Evolutionary conservation across 2,797 vertebrate species (phyloP).

Genomic region (Phalloptychus januarius): DNA sequence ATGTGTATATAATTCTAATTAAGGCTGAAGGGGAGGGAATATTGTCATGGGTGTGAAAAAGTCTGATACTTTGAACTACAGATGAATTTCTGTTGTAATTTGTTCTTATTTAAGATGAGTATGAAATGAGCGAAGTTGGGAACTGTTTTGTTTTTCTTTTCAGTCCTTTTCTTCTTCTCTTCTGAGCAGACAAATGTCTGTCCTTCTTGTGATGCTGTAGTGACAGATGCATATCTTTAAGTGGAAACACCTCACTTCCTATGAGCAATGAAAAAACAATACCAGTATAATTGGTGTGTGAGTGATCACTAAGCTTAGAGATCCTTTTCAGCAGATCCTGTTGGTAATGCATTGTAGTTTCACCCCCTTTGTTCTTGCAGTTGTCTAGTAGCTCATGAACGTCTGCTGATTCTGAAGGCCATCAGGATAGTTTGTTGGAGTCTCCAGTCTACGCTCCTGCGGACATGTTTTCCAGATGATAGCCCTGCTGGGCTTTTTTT

Average conservation of each 20-base stretch:
- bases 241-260: not conserved
- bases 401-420: not conserved
- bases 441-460: not conserved
- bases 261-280: not conserved
- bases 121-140: not conserved
- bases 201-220: not conserved
- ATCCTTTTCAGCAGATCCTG: not conserved
- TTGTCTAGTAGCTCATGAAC: not conserved
- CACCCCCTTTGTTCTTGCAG: not conserved
- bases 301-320: not conserved
- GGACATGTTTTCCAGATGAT: not conserved
- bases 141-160: not conserved
- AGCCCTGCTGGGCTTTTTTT: not conserved
- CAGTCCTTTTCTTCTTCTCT: not conserved
- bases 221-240: not conserved
- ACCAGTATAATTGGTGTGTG: not conserved
- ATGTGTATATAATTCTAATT: not conserved
- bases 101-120: not conserved
- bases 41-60: not conserved
- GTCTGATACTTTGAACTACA: not conserved
- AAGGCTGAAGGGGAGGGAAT: not conserved
- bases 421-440: not conserved
- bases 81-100: not conserved
- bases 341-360: not conserved
- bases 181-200: not conserved